A percentile compares a stretch with the other conserved stretches of the same genome.
Evolutionary conservation across 1,140 invertebrate genomes (phyloP).

Genomic region (Polypedilum pembai): DNA sequence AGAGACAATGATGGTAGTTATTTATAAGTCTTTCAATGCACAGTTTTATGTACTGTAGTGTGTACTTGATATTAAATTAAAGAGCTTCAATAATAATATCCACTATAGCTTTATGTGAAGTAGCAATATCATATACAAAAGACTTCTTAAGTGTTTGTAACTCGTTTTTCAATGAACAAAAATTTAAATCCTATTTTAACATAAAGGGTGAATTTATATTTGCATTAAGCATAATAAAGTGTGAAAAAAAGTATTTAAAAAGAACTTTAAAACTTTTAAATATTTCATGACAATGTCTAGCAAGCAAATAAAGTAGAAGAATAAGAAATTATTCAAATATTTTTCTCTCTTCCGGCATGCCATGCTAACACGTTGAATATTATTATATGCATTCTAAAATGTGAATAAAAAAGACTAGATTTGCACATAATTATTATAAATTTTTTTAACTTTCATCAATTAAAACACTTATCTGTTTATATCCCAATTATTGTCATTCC

Average conservation of each 20-base stretch:
- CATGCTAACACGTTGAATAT: not conserved
- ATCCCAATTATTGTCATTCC: not conserved
- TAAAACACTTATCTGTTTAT: not conserved
- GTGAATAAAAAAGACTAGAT: not conserved
- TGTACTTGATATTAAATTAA: constrained; percentile 25
- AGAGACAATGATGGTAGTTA: not conserved
- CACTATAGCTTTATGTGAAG: too few relatives aligned
- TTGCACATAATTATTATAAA: not conserved
- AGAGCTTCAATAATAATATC: not conserved
- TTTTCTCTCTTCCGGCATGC: not conserved
- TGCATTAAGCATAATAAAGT: not conserved
- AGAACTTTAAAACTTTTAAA: not conserved
- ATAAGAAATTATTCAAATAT: not conserved
- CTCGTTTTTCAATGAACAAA: too few relatives aligned
- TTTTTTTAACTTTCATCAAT: too few relatives aligned
- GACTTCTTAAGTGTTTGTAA: too few relatives aligned
- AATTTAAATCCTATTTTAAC: too few relatives aligned
- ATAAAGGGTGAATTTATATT: too few relatives aligned
- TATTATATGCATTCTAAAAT: not conserved
- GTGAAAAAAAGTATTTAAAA: not conserved
- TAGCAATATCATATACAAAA: too few relatives aligned
- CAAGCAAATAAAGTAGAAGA: not conserved
- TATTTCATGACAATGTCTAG: not conserved
- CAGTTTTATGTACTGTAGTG: too few relatives aligned
- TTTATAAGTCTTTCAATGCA: too few relatives aligned